Evolutionary conservation across 2,797 vertebrate genomes (phyloP).

Genomic region (Rhodeus uyekii): DNA sequence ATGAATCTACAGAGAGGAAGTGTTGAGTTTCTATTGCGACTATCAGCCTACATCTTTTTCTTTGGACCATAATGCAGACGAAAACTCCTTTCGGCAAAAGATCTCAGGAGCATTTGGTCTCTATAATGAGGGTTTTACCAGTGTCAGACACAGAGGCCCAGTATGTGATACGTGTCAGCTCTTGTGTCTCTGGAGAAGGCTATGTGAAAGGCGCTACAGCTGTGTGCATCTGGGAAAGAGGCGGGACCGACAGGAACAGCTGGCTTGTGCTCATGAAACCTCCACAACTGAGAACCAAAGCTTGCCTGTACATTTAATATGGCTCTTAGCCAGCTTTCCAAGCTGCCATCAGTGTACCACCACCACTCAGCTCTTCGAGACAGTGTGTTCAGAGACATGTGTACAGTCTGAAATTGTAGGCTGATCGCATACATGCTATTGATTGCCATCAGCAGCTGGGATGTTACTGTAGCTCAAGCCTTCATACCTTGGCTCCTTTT

Average conservation of each 20-base stretch:
- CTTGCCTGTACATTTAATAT: constrained; percentile 51
- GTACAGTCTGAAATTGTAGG: background rate
- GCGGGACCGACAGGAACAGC: constrained; percentile 57
- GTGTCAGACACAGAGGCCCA: constrained; percentile 56
- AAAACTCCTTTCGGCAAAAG: background rate
- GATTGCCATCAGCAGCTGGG: background rate
- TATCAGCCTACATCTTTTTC: background rate
- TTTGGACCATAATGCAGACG: background rate
- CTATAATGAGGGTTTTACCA: constrained; percentile 59
- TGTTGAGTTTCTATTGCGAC: constrained; percentile 3
- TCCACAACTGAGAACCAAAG: constrained; percentile 45
- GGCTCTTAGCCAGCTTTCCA: constrained; percentile 49
- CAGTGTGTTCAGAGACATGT: constrained; percentile 46
- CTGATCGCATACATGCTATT: constrained; percentile 1
- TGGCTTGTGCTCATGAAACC: constrained; percentile 57
- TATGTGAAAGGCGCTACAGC: constrained; percentile 28
- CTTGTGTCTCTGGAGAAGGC: constrained; percentile 52
- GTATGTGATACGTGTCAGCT: constrained; percentile 47
- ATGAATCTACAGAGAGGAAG: background rate
- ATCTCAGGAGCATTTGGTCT: constrained; percentile 46
- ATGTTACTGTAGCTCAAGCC: background rate
- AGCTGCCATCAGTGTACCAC: constrained; percentile 47
- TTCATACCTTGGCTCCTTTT: background rate
- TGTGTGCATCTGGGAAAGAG: constrained; percentile 50
- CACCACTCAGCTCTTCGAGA: constrained; percentile 34